These are phyloP conservation scores for Yponomeuta cagnagella DNA, from an alignment of 2,888 invertebrate species.

Conservation along the genomic window DNA sequence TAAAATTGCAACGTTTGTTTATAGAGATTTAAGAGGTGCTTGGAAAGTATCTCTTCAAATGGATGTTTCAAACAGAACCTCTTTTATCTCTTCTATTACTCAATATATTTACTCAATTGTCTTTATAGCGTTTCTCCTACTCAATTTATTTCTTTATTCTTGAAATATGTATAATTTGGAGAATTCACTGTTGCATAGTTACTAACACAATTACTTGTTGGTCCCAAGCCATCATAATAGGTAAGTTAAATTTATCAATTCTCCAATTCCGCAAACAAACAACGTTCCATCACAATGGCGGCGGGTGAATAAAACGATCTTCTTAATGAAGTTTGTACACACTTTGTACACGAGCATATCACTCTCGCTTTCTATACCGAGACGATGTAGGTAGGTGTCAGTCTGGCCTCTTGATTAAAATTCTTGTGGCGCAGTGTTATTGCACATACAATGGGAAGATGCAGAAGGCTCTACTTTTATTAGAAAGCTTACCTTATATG, in stretches of 20 bases:
- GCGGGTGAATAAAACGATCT: constrained; percentile 14
- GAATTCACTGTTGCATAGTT: too few relatives aligned
- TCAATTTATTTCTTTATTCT: too few relatives aligned
- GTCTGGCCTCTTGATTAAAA: constrained; percentile 34
- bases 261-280: not conserved
- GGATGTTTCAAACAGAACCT: not conserved
- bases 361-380: constrained; percentile 46
- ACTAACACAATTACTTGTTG: not conserved
- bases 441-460: not conserved
- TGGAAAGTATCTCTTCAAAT: not conserved
- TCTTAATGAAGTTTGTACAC: constrained; percentile 32
- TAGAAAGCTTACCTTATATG: not conserved
- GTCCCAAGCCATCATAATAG: not conserved
- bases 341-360: constrained; percentile 25
- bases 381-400: constrained; percentile 22
- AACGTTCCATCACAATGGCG: not conserved
- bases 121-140: too few relatives aligned
- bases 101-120: too few relatives aligned
- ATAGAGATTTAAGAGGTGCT: not conserved
- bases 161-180: too few relatives aligned
- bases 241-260: not conserved
- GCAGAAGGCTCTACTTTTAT: not conserved
- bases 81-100: too few relatives aligned
- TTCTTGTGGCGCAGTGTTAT: constrained; percentile 26
- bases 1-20: constrained; percentile 5